A percentile compares a stretch with the other conserved stretches of the same genome.
Evolutionary conservation across 2,888 invertebrate species (phyloP).

Genomic region (Euspilapteryx auroguttella): DNA sequence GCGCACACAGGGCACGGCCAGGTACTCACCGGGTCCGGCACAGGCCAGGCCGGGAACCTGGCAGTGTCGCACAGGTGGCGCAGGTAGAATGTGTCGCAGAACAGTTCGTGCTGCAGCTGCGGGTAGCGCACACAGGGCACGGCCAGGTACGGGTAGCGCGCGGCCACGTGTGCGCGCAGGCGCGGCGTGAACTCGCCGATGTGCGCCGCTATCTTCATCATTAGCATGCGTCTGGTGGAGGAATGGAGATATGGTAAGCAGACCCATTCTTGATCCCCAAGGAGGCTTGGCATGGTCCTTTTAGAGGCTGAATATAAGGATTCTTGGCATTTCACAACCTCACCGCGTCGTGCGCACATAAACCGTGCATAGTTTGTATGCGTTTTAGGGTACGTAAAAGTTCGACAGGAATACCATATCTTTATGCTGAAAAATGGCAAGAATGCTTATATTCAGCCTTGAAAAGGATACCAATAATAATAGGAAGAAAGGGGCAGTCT

Average conservation of each 20-base stretch:
- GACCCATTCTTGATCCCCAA: no score
- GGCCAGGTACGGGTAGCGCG: constrained; percentile 92
- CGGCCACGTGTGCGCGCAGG: constrained; percentile 90
- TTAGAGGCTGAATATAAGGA: no score
- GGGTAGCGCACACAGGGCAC: constrained; percentile 93
- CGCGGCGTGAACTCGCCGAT: constrained; percentile 97
- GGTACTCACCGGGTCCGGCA: constrained; percentile 89
- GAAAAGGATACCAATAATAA: no score
- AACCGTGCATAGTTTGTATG: no score
- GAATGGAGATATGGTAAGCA: not conserved
- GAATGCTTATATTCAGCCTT: no score
- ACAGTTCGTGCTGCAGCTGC: constrained; percentile 92
- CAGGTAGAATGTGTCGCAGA: constrained; percentile 98
- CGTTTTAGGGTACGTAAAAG: no score
- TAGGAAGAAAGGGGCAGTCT: no score
- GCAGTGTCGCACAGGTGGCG: constrained; percentile 90
- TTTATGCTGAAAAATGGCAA: no score
- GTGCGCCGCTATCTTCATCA: constrained; percentile 96
- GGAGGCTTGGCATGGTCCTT: no score
- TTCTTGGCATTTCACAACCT: no score
- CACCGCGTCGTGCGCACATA: no score
- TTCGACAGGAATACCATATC: no score
- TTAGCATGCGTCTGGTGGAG: constrained; percentile 75
- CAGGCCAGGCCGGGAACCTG: constrained; percentile 96
- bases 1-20: constrained; percentile 84